phyloP scores from a whole-genome alignment of 1,140 invertebrate genomes.

The Chelonus insularis region DNA sequence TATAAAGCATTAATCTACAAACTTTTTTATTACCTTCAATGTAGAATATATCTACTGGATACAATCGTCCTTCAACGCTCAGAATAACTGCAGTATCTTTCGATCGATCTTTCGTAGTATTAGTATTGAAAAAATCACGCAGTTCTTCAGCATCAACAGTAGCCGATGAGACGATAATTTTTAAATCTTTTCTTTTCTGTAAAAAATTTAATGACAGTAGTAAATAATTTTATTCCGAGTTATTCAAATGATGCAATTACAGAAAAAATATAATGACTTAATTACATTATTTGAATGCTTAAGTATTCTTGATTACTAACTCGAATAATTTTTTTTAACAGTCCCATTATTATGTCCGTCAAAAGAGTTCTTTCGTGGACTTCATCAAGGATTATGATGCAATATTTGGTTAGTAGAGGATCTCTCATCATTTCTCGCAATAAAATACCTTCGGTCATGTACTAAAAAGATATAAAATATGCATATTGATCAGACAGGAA shows the following conservation, averaged over 20 bases:
- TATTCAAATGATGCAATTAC: too few species aligned
- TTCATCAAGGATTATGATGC: conserved; percentile 93
- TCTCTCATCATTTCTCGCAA: conserved; percentile 94
- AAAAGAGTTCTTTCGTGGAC: conserved; percentile 92
- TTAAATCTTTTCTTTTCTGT: conserved; percentile 81
- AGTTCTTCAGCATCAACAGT: conserved; percentile 91
- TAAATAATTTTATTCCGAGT: too few species aligned
- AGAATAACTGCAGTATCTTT: conserved; percentile 81
- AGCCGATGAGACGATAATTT: conserved; percentile 90
- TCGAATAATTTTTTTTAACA: conserved; percentile 89
- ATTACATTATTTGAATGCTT: too few species aligned
- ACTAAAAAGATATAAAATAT: conserved; percentile 64
- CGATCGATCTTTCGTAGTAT: conserved; percentile 58
- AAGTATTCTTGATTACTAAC: too few species aligned
- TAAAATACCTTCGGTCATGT: conserved; percentile 94
- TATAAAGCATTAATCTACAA: not conserved
- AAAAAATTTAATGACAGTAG: too few species aligned
- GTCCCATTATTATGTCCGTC: conserved; percentile 91
- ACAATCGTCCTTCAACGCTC: conserved; percentile 85
- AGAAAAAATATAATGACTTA: conserved; percentile 1
- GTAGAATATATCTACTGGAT: conserved; percentile 89
- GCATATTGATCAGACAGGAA: not conserved
- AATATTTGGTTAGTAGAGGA: conserved; percentile 87
- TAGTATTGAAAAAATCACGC: conserved; percentile 86
- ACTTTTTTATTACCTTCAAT: conserved; percentile 61